Percentiles rank a stretch among this genome's conserved stretches.
Evolutionary conservation across 2,113 vertebrate species (phyloP).

Genomic region (Lophius piscatorius): DNA sequence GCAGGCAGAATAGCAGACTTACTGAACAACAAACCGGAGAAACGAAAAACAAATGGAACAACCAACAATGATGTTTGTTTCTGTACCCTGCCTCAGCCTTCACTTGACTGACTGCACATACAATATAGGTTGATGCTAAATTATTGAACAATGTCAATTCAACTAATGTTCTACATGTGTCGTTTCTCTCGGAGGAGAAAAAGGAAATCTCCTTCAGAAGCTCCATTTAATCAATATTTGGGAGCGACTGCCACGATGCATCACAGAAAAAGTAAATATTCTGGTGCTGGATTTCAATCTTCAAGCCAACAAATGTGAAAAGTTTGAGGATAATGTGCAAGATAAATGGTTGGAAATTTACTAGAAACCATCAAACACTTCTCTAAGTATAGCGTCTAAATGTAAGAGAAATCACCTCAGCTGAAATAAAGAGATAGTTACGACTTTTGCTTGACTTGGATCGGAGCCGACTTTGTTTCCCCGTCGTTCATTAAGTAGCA

Average conservation of each 20-base stretch:
- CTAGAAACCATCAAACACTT: constrained; percentile 58
- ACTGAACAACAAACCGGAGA: constrained; percentile 9
- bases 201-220: constrained; percentile 48
- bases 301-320: background rate
- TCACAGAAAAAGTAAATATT: constrained; percentile 37
- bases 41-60: constrained; percentile 19
- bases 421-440: constrained; percentile 64
- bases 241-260: constrained; percentile 49
- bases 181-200: constrained; percentile 59
- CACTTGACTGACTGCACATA: constrained; percentile 56
- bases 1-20: background rate
- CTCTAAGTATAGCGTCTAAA: constrained; percentile 43
- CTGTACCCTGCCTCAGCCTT: constrained; percentile 31
- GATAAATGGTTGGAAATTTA: constrained; percentile 55
- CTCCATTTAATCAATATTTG: constrained; percentile 61
- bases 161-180: constrained; percentile 70
- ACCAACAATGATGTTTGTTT: constrained; percentile 29
- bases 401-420: constrained; percentile 54
- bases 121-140: constrained; percentile 58
- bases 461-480: constrained; percentile 63
- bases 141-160: constrained; percentile 72
- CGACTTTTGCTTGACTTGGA: constrained; percentile 63
- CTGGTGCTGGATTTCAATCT: constrained; percentile 34
- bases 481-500: constrained; percentile 72
- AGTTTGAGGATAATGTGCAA: constrained; percentile 8